Base-by-base conservation (phyloP, 1,140 invertebrate genomes). In the Bombus confusus region DNA sequence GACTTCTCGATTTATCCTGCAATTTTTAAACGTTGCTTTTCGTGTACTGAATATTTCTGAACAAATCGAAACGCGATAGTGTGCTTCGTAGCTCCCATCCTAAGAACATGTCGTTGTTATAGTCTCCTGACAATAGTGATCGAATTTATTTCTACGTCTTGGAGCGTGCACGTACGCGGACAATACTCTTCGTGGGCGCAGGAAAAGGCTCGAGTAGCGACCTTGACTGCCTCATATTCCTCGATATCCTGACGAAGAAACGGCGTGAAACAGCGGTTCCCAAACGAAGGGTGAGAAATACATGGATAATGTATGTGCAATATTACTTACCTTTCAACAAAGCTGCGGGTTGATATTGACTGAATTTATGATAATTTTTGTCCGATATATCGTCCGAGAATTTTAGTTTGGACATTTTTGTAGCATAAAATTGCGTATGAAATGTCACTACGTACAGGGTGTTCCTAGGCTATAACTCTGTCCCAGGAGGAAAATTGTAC, bases 151-250 rank as follows among this genome's bases (percentile, higher is more conserved):
- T 73, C n/a, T n/a, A 41, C 13, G 1, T 28, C 69, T 28, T 12
- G 37, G 13, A 41, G 2, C 13, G 68, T 69, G 3, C 1, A 41
- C 12, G 39, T 37, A 71, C 37, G 25, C 12, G 71, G 15, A 43
- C 41, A 43, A 73, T 43, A 31, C 15, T 73, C 71, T 43, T 73
- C 71, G 71, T 73, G 71, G 71, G 71, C 41, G 71, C 71, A 47
- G 41, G 71, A 73, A 73, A 73, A 73, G 71, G 39, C 41, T 73
- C 39, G 39, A 22, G 43, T 3, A 28, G 41, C 39, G 41, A 73
- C 71, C 71, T 73, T 73, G 71, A 43, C 71, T 73, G 28, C 25
- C 41, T 73, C 71, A 31, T 47, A 73, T 47, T 73, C 41, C n/a
- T 73, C n/a, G 39, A 47, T 47, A 73, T 73, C 71, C 71, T 47